Conservation (phyloP, 2,797 vertebrate species). For the Epinephelus coioides region DNA sequence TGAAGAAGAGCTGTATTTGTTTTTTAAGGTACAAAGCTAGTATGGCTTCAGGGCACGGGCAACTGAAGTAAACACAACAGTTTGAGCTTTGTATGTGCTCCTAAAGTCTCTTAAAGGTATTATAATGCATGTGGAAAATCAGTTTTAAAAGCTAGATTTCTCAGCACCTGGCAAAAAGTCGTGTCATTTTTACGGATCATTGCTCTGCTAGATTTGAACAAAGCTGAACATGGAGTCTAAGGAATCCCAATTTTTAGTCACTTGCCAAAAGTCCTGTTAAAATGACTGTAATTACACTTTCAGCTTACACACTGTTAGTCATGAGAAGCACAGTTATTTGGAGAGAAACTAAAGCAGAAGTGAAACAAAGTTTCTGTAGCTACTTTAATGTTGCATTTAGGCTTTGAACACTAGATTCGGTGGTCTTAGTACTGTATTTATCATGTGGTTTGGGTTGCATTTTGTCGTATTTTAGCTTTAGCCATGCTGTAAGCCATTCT, state of each 20-base stretch:
- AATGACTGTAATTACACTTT: not conserved
- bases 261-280: not conserved
- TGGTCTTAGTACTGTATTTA: conserved; percentile 7
- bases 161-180: not conserved
- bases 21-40: conserved; percentile 14
- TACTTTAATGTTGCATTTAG: not conserved
- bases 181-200: not conserved
- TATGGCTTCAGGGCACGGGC: not conserved
- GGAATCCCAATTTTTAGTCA: not conserved
- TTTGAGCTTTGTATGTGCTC: no score
- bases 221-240: not conserved
- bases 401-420: conserved; percentile 4
- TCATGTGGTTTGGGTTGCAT: conserved; percentile 1
- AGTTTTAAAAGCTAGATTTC: not conserved
- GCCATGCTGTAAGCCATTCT: not conserved
- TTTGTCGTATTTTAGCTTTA: conserved; percentile 20
- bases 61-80: conserved; percentile 12
- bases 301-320: no score
- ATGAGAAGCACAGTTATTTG: not conserved
- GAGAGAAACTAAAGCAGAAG: not conserved
- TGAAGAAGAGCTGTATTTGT: conserved; percentile 1
- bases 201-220: not conserved
- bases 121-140: not conserved
- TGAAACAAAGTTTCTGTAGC: not conserved
- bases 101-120: not conserved